These are phyloP conservation scores for Acropora tenuis DNA, from an alignment of 64 coral and sea anemone species.

Conservation along the genomic window DNA sequence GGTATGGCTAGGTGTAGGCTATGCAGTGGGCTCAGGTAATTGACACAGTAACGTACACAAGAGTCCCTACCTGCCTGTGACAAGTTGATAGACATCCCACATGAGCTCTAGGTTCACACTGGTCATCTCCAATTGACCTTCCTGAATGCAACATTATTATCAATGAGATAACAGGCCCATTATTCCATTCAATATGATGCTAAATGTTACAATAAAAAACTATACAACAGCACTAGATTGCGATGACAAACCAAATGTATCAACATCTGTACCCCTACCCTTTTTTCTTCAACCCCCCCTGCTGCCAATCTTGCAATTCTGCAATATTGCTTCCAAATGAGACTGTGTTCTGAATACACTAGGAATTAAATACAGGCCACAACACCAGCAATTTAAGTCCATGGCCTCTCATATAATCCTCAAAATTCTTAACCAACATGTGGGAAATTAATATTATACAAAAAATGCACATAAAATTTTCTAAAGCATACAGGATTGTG, in stretches of 20 bases:
- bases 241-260: not conserved
- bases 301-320: no score
- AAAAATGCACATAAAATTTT: no score
- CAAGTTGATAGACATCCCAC: slow-evolving; percentile 89
- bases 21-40: not conserved
- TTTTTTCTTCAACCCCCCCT: no score
- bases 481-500: not conserved
- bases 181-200: no score
- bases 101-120: slow-evolving; percentile 88
- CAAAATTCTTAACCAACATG: no score
- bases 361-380: no score
- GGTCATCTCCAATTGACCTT: slow-evolving; percentile 87
- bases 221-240: not conserved
- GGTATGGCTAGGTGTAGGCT: not conserved
- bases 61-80: slow-evolving; percentile 70
- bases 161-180: not conserved
- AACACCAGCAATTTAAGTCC: no score
- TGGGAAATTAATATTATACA: no score
- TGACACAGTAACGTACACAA: not conserved
- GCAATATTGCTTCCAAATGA: no score
- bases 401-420: no score
- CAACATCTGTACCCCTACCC: not conserved
- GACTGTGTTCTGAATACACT: no score
- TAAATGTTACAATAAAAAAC: no score
- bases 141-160: slow-evolving; percentile 34